Evolutionary conservation across 2,113 vertebrate genomes (phyloP), one percentile per base, ranked within the genome.

Genomic region (Micronycteris hirsuta): DNA sequence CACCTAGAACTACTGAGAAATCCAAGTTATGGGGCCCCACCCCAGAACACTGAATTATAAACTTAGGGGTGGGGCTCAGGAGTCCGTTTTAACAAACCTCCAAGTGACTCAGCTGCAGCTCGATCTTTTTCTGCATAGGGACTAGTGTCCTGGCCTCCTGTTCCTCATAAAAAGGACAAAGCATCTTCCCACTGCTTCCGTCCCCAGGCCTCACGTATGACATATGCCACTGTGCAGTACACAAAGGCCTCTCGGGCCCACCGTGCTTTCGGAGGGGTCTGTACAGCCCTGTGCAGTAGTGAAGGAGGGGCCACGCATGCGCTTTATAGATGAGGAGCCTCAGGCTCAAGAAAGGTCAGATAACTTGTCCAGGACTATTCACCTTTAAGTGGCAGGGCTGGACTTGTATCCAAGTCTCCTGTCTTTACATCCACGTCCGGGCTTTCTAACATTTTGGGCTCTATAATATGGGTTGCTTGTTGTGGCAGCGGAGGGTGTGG

Each of bases 61-160:
- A 36, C 26, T 82, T 16, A 15, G 1, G 14, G 7, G 1, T 12
- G 24, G 10, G 41, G 47, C 8, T 33, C 22, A 12, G 31, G 17
- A 12, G 24, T 38, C 10, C 77, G 15, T 52, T 49, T 85, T 76
- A 88, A 94, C 38, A 91, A 54, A 43, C 4, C 28, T 91, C 43
- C n/a, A 85, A 85, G 58, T 77, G 31, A 86, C 91, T 84, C 74
- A 70, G 8, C 31, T 74, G 24, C 36, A 85, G 86, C 24, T 41
- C 47, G 56, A 11, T 77, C 49, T n/a, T 56, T 90, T 96, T 93
- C 76, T 92, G 58, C 19, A 56, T 94, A 63, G 61, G 24, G 63
- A 58, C 16, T 56, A 47, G 58, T 17, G 28, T 36, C 52, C 56
- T 84, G 85, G 36, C 26, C 41, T 86, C 41, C 70, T 61, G 41